Evolutionary conservation across 2,797 vertebrate species (phyloP).

Genomic region (Craterocephalus amniculus): DNA sequence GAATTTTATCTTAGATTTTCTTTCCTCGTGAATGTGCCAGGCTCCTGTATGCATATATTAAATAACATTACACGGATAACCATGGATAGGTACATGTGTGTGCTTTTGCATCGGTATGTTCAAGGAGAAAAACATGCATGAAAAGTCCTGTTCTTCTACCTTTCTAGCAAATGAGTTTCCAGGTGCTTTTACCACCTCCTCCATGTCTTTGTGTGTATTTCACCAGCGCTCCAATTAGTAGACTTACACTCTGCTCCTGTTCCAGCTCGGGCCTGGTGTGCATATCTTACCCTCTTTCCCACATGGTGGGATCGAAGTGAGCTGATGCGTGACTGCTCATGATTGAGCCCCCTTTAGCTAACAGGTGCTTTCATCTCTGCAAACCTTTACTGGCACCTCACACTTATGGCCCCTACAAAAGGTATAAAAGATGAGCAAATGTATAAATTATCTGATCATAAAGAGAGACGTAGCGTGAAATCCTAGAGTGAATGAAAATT

Average conservation of each 20-base stretch:
- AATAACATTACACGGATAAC: constrained; percentile 54
- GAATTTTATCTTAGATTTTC: constrained; percentile 52
- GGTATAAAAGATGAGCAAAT: constrained; percentile 63
- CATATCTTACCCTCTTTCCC: constrained; percentile 47
- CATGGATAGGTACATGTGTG: constrained; percentile 14
- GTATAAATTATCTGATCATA: constrained; percentile 65
- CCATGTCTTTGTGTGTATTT: constrained; percentile 15
- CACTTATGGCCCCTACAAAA: constrained; percentile 29
- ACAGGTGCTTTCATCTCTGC: constrained; percentile 67
- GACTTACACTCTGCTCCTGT: constrained; percentile 2
- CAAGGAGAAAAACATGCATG: constrained; percentile 30
- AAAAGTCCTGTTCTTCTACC: constrained; percentile 15
- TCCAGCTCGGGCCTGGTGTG: constrained; percentile 30
- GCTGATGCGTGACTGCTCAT: constrained; percentile 65
- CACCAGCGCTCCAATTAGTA: constrained; percentile 41
- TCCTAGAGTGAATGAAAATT: constrained; percentile 50
- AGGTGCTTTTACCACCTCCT: constrained; percentile 12
- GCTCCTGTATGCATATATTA: constrained; percentile 53
- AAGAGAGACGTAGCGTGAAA: constrained; percentile 53
- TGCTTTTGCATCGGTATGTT: constrained; percentile 14
- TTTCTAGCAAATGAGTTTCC: background rate
- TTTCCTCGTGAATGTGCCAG: constrained; percentile 41
- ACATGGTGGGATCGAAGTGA: constrained; percentile 45
- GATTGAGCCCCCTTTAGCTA: constrained; percentile 70
- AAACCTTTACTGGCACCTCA: constrained; percentile 39